Percentiles rank a stretch among this genome's conserved stretches.
These are phyloP conservation scores for Gerris buenoi DNA, from an alignment of 1,140 invertebrate genomes.

Conservation along the genomic window DNA sequence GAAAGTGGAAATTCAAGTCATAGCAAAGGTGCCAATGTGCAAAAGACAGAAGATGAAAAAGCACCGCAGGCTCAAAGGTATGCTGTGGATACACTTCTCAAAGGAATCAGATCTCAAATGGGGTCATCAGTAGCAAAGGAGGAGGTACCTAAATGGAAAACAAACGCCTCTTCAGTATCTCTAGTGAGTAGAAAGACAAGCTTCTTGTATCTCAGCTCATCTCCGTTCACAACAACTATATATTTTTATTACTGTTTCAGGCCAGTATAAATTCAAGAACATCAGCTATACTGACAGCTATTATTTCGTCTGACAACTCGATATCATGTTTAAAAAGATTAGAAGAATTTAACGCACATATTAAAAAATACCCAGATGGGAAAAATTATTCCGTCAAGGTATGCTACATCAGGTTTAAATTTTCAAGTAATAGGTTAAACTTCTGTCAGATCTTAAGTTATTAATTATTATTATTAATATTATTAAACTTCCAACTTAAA, in stretches of 20 bases:
- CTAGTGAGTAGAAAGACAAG: slow-evolving; percentile 4
- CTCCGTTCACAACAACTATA: not conserved
- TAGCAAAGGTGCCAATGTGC: not conserved
- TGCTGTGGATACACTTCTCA: not conserved
- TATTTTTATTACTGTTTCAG: slow-evolving; percentile 26
- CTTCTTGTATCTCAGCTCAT: too few species aligned
- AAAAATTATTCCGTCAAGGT: slow-evolving; percentile 12
- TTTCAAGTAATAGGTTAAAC: too few species aligned
- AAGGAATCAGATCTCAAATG: not conserved
- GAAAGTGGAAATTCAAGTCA: not conserved
- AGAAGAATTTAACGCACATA: slow-evolving; percentile 48
- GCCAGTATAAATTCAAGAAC: slow-evolving; percentile 42
- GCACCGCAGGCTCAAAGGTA: not conserved
- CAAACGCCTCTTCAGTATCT: not conserved
- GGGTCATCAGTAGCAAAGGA: not conserved
- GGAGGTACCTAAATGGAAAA: slow-evolving; percentile 10
- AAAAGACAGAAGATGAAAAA: not conserved
- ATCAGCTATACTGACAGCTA: slow-evolving; percentile 44
- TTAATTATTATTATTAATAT: not conserved
- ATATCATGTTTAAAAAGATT: slow-evolving; percentile 39
- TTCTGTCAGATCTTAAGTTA: not conserved
- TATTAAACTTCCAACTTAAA: too few species aligned
- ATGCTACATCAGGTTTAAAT: too few species aligned
- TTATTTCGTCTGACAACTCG: slow-evolving; percentile 40
- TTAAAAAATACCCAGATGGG: slow-evolving; percentile 50